A percentile compares a stretch with the other conserved stretches of the same genome.
Evolutionary conservation across 2,888 invertebrate genomes (phyloP).

Genomic region (Pollenia angustigena): DNA sequence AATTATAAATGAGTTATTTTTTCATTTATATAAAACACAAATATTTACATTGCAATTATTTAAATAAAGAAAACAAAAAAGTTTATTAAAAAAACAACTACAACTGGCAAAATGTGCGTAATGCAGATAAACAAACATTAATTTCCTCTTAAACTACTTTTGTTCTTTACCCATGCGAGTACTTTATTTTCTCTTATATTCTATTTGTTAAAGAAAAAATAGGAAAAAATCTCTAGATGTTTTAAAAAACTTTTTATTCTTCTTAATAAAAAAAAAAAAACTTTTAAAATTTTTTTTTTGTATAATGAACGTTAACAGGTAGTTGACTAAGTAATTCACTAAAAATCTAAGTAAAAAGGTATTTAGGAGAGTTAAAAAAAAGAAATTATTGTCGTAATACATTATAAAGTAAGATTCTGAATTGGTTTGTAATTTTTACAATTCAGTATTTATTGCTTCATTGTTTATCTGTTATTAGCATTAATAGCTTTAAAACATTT

Average conservation of each 20-base stretch:
- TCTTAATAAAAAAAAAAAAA: conserved; percentile 26
- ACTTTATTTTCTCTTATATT: conserved; percentile 7
- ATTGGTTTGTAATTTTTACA: too few species aligned
- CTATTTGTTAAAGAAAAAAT: conserved; percentile 22
- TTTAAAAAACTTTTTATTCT: conserved; percentile 36
- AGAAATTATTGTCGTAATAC: too few species aligned
- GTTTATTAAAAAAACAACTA: neutral
- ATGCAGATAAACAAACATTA: conserved; percentile 48
- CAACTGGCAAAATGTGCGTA: conserved; percentile 17
- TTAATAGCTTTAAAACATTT: too few species aligned
- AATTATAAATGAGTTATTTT: conserved; percentile 41
- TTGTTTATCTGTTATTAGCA: too few species aligned
- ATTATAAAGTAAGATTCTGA: too few species aligned
- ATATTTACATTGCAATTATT: conserved; percentile 38
- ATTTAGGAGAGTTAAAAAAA: neutral
- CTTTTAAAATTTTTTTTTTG: conserved; percentile 15
- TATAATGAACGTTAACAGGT: conserved; percentile 52
- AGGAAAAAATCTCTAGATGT: conserved; percentile 16
- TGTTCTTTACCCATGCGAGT: neutral
- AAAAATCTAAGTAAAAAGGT: neutral
- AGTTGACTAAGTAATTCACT: conserved; percentile 53
- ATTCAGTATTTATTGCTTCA: too few species aligned
- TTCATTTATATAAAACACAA: conserved; percentile 15
- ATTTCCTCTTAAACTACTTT: conserved; percentile 57
- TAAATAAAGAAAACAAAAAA: conserved; percentile 28